These are phyloP conservation scores for Colossoma macropomum DNA, from an alignment of 2,113 vertebrate genomes.

Conservation along the genomic window DNA sequence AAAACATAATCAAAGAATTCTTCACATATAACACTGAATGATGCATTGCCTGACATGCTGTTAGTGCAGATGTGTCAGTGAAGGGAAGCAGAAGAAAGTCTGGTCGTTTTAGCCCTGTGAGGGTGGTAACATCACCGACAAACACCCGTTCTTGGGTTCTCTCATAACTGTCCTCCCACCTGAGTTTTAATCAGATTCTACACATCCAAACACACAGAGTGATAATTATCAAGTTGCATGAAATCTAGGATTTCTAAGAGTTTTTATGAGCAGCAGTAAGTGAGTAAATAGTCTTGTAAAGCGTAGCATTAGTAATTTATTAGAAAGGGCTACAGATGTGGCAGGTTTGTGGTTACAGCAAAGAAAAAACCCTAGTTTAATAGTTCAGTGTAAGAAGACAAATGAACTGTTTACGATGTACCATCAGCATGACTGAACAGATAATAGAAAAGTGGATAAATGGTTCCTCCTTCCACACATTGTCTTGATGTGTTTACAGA, in stretches of 20 bases:
- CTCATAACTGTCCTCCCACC: slow-evolving; percentile 57
- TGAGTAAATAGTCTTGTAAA: background rate
- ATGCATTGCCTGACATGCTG: background rate
- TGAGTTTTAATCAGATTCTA: slow-evolving; percentile 31
- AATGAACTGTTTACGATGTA: background rate
- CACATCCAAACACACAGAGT: background rate
- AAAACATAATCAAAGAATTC: too few species aligned
- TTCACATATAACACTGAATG: background rate
- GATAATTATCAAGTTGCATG: too few species aligned
- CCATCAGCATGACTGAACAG: background rate
- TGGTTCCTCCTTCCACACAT: background rate
- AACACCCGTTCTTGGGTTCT: slow-evolving; percentile 57
- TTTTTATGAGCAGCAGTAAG: too few species aligned
- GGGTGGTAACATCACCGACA: background rate
- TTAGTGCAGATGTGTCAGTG: background rate
- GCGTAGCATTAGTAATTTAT: background rate
- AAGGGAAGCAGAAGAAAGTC: background rate
- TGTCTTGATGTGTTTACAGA: background rate
- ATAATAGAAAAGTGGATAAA: background rate
- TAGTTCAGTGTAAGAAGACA: background rate
- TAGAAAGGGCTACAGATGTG: background rate
- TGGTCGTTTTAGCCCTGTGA: background rate
- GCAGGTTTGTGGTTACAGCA: background rate
- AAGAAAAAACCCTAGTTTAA: background rate
- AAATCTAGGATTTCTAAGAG: too few species aligned